These are phyloP conservation scores for Turdus rufiventris DNA, from an alignment of 2,113 vertebrate species.

Conservation along the genomic window DNA sequence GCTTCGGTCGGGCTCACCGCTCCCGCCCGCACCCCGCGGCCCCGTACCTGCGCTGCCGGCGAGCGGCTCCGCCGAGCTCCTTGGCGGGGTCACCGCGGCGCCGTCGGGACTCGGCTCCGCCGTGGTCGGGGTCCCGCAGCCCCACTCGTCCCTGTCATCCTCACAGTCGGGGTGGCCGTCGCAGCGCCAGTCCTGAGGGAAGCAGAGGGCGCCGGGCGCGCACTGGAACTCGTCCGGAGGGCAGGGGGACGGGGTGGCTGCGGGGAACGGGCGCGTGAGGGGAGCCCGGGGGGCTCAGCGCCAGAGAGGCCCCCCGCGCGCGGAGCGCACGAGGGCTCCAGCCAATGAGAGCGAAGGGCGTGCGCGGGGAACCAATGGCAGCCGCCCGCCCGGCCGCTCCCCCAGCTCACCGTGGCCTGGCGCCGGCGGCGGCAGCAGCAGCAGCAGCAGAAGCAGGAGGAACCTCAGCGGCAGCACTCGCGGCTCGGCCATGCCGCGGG, in stretches of 20 bases:
- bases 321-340: neutral
- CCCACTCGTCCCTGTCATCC: neutral
- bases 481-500: neutral
- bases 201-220: neutral
- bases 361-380: neutral
- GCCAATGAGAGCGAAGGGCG: neutral
- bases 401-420: neutral
- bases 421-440: no score
- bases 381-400: neutral
- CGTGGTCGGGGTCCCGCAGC: neutral
- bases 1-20: neutral
- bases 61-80: neutral
- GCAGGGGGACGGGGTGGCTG: neutral
- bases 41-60: neutral
- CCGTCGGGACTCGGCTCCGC: neutral
- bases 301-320: no score
- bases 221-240: neutral
- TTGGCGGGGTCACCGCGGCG: neutral
- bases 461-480: rapidly evolving
- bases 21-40: neutral
- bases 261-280: rapidly evolving
- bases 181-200: neutral
- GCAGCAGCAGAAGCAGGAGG: no score
- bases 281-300: neutral
- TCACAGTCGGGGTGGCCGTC: constrained; percentile 43